phyloP scores from a whole-genome alignment of 1,140 invertebrate genomes.

The Physella acuta region DNA sequence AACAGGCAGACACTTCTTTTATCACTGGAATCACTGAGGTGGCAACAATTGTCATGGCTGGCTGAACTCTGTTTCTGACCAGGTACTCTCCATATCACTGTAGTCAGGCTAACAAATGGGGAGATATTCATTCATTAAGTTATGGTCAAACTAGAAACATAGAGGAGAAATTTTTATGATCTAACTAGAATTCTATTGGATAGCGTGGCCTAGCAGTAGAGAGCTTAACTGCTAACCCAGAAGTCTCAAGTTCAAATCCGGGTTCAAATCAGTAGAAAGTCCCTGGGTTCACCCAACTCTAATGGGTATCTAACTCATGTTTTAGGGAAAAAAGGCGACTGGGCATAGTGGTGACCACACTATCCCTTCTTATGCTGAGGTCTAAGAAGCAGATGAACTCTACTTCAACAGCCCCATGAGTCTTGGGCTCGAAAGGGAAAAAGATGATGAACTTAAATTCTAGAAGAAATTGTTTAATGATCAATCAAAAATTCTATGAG shows the following conservation, averaged over 20 bases:
- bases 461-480: too few species aligned
- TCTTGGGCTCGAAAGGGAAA: too few species aligned
- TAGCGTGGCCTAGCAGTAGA: background rate
- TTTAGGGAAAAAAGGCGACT: too few species aligned
- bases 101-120: constrained; percentile 41
- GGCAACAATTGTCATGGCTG: constrained; percentile 25
- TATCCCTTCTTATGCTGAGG: too few species aligned
- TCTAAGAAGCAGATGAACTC: too few species aligned
- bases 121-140: background rate
- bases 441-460: too few species aligned
- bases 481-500: too few species aligned
- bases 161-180: background rate
- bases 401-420: too few species aligned
- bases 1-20: background rate
- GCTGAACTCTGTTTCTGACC: constrained; percentile 50
- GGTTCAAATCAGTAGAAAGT: background rate
- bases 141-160: background rate
- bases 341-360: too few species aligned
- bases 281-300: too few species aligned
- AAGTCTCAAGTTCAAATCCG: too few species aligned
- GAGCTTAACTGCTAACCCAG: background rate
- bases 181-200: background rate
- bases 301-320: too few species aligned
- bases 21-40: background rate
- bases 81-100: constrained; percentile 52